Base-by-base conservation (phyloP, 2,797 vertebrate species). In the Phrynocephalus forsythii region DNA sequence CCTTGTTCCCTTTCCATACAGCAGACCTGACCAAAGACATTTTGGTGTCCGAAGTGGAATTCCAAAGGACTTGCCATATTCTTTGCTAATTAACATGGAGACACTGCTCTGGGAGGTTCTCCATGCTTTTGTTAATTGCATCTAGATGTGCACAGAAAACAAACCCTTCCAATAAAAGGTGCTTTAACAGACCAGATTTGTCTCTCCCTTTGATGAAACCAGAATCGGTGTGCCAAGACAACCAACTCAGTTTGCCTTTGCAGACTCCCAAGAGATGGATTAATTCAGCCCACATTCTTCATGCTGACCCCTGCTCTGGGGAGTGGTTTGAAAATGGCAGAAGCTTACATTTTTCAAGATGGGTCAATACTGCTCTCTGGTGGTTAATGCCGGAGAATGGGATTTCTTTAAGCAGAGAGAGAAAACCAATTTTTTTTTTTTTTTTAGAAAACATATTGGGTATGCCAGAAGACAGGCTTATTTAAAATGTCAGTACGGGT, bases 321-420 rank as follows among this genome's bases (percentile, higher is more conserved):
- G n/a, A 16, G 22, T 13, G 68, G 56, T 30, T 50, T 82, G 38
- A 13, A 73, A 86, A 50, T 30, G 10, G 6, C 33, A 44, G 7
- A 33, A 6, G 30, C 6, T 6, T 24, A 16, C n/a, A 24, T 60
- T 78, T 71, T 69, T 18, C 13, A 71, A 48, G 33, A 60, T 79
- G 20, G 52, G 26, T 44, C 28, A 24, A 83, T 84, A 60, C 68
- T 10, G 67, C 87, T 82, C 75, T 71, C 87, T 88, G 75, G 82
- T 72, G 87, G 82, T 79, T 38, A n/a, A 48, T 60, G 3, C 63
- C 75, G 33, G 30, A 83, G 24, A 16, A 44, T 52, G 9, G 38
- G 22, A 44, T 22, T 44, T 3, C 26, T 75, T 76, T 76, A 10
- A 76, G 20, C 8, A 44, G 20, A 16, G 8, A 52, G 11, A 9